Evolutionary conservation across 2,888 invertebrate species (phyloP).

Genomic region (Ischnus inquisitorius): DNA sequence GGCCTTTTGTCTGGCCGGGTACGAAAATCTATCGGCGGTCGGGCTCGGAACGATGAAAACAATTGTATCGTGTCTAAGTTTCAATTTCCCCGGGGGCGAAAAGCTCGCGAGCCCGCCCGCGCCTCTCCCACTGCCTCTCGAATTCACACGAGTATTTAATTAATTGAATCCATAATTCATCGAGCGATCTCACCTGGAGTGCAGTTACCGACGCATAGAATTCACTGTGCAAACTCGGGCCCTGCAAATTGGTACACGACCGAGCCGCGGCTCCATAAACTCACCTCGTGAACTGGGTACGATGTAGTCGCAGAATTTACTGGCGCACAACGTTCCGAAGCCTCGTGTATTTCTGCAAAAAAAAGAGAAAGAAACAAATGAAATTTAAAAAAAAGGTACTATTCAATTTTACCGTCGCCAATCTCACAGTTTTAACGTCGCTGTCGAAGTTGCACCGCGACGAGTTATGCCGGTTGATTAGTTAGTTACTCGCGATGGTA

Average conservation of each 20-base stretch:
- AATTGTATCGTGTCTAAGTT: background rate
- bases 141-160: conserved; percentile 24
- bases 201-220: conserved; percentile 13
- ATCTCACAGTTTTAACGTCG: too few relatives aligned
- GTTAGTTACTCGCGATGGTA: too few relatives aligned
- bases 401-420: background rate
- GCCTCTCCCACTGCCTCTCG: background rate
- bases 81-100: conserved; percentile 22
- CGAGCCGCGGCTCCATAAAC: conserved; percentile 7
- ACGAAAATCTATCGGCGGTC: background rate
- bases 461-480: too few relatives aligned
- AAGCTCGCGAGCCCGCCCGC: background rate
- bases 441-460: too few relatives aligned
- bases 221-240: background rate
- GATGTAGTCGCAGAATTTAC: background rate
- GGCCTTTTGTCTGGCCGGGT: too few relatives aligned
- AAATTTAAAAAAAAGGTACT: background rate
- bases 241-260: conserved; percentile 9
- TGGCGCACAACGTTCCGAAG: background rate
- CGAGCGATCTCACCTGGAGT: conserved; percentile 28
- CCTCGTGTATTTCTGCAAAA: background rate
- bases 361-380: background rate
- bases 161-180: conserved; percentile 54
- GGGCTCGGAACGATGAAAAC: background rate
- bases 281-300: conserved; percentile 11